Evolutionary conservation across 2,888 invertebrate species (phyloP).

Genomic region (Cantharis lateralis): DNA sequence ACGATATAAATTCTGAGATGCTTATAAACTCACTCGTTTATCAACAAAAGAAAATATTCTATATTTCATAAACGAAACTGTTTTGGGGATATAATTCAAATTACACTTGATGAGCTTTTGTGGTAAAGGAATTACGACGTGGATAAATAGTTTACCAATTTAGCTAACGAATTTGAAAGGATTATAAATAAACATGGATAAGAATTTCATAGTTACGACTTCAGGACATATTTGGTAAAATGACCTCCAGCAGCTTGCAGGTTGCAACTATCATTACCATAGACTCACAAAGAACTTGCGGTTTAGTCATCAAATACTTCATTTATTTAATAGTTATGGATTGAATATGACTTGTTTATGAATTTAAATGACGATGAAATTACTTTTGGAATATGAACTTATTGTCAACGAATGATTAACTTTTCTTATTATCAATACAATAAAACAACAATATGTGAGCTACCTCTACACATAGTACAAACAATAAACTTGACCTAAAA

Average conservation of each 20-base stretch:
- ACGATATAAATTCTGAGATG: neutral
- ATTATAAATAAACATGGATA: too few relatives aligned
- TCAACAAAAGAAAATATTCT: neutral
- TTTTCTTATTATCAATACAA: constrained; percentile 8
- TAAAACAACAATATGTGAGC: neutral
- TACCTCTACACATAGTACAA: neutral
- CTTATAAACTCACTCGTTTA: constrained; percentile 2
- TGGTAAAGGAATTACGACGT: neutral
- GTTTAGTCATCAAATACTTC: constrained; percentile 18
- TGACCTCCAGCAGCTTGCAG: neutral
- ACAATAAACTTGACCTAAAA: neutral
- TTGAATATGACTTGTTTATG: constrained; percentile 15
- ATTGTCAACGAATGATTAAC: constrained; percentile 14
- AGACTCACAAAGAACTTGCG: constrained; percentile 11
- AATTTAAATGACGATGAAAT: constrained; percentile 17
- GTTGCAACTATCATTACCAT: neutral
- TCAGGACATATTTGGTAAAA: neutral
- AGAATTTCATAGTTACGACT: neutral
- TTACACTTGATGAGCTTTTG: neutral
- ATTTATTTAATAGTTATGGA: constrained; percentile 5
- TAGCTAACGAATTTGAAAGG: too few relatives aligned
- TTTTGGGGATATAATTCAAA: neutral
- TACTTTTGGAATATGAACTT: constrained; percentile 14
- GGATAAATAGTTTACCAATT: neutral
- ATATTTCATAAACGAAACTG: neutral